These are phyloP conservation scores for Eilema sororculum DNA, from an alignment of 2,888 invertebrate species.

Conservation along the genomic window DNA sequence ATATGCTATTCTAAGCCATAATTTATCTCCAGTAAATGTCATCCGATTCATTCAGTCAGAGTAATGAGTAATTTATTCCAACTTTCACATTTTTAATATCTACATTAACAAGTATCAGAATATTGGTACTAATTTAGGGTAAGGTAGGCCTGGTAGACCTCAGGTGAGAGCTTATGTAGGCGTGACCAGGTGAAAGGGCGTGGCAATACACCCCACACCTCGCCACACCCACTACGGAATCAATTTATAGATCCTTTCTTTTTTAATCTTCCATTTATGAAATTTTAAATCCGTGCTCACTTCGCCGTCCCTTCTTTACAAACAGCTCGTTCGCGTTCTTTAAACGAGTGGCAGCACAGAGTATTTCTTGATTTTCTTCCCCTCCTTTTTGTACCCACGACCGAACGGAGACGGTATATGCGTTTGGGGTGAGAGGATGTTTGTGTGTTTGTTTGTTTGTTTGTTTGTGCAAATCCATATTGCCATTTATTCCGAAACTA, in stretches of 20 bases:
- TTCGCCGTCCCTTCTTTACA: neutral
- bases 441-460: no score
- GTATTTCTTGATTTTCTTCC: no score
- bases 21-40: neutral
- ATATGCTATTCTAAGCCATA: neutral
- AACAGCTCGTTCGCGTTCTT: no score
- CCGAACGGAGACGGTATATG: no score
- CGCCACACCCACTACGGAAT: slow-evolving; percentile 47
- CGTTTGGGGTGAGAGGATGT: no score
- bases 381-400: no score
- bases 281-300: neutral
- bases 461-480: no score
- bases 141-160: slow-evolving; percentile 18
- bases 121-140: neutral
- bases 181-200: slow-evolving; percentile 69
- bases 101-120: neutral
- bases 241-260: slow-evolving; percentile 2
- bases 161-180: slow-evolving; percentile 57
- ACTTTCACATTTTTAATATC: neutral
- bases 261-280: neutral
- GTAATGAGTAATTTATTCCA: neutral
- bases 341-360: no score
- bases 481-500: no score
- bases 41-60: neutral
- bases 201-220: slow-evolving; percentile 56